phyloP scores from a whole-genome alignment of 2,797 vertebrate genomes.

The Enteromius paludinosus region DNA sequence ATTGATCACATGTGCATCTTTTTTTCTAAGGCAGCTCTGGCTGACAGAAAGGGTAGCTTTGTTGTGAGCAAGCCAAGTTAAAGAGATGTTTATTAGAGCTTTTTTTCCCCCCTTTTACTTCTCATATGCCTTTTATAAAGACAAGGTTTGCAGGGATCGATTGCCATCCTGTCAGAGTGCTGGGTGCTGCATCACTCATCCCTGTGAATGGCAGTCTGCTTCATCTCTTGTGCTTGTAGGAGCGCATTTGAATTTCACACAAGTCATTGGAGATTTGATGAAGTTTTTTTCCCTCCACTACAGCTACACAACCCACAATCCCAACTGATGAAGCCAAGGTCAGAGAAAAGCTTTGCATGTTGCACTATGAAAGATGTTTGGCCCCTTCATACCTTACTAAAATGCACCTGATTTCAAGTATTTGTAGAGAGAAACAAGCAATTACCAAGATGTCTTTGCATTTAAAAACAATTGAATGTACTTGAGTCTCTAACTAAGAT shows the following conservation, averaged over 20 bases:
- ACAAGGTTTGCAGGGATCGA: conserved; percentile 62
- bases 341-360: conserved; percentile 29
- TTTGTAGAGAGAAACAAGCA: conserved; percentile 18
- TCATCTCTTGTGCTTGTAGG: conserved; percentile 55
- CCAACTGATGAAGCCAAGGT: conserved; percentile 52
- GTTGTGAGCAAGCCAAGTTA: conserved; percentile 72
- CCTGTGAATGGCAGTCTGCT: conserved; percentile 28
- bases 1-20: conserved; percentile 82
- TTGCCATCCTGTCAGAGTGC: conserved; percentile 42
- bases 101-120: conserved; percentile 48
- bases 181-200: conserved; percentile 37
- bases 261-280: conserved; percentile 69
- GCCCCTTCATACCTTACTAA: conserved; percentile 27
- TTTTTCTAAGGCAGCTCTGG: conserved; percentile 69
- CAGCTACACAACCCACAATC: conserved; percentile 27
- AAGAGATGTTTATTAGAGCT: conserved; percentile 70
- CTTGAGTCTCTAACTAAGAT: not conserved
- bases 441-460: not conserved
- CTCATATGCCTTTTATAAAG: conserved; percentile 58
- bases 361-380: conserved; percentile 36
- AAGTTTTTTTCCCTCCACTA: conserved; percentile 49
- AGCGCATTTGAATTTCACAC: conserved; percentile 74
- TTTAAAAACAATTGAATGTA: not conserved
- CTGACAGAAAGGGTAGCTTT: conserved; percentile 67
- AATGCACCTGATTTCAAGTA: not conserved